Percentiles rank a stretch among this genome's conserved stretches.
These are phyloP conservation scores for Thereva unica DNA, from an alignment of 2,888 invertebrate genomes.

Conservation along the genomic window DNA sequence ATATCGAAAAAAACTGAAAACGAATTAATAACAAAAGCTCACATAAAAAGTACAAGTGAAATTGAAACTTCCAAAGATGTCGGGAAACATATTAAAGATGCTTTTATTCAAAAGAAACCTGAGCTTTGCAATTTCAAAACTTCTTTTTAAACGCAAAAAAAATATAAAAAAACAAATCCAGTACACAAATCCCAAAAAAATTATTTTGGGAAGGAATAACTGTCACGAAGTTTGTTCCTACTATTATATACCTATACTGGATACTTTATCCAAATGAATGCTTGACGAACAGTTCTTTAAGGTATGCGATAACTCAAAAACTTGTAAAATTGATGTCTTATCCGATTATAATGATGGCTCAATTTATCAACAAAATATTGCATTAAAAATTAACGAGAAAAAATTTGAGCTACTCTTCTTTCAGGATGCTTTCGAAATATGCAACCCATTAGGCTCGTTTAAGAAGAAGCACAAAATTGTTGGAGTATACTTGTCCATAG, in stretches of 20 bases:
- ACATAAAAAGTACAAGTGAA: too few relatives aligned
- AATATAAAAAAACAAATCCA: not conserved
- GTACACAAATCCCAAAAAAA: conserved; percentile 22
- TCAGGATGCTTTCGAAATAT: conserved; percentile 49
- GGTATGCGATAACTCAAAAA: not conserved
- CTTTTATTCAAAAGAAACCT: too few relatives aligned
- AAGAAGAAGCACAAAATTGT: conserved; percentile 48
- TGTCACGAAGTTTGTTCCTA: conserved; percentile 34
- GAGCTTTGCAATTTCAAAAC: too few relatives aligned
- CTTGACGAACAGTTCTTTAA: conserved; percentile 28
- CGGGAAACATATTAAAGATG: too few relatives aligned
- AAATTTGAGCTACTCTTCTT: conserved; percentile 45
- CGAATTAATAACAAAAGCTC: too few relatives aligned
- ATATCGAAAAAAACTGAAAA: too few relatives aligned
- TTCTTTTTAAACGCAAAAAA: not conserved
- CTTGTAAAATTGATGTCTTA: not conserved
- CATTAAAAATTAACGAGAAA: conserved; percentile 34
- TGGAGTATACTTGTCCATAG: conserved; percentile 47
- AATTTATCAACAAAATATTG: conserved; percentile 37
- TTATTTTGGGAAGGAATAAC: conserved; percentile 26
- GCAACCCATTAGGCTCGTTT: conserved; percentile 48
- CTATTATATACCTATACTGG: conserved; percentile 36
- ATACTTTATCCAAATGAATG: conserved; percentile 31
- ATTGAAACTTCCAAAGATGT: too few relatives aligned
- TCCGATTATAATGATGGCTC: conserved; percentile 34